A percentile compares a stretch with the other conserved stretches of the same genome.
These are phyloP conservation scores for Chloroceryle aenea DNA, from an alignment of 2,113 vertebrate genomes.

Conservation along the genomic window DNA sequence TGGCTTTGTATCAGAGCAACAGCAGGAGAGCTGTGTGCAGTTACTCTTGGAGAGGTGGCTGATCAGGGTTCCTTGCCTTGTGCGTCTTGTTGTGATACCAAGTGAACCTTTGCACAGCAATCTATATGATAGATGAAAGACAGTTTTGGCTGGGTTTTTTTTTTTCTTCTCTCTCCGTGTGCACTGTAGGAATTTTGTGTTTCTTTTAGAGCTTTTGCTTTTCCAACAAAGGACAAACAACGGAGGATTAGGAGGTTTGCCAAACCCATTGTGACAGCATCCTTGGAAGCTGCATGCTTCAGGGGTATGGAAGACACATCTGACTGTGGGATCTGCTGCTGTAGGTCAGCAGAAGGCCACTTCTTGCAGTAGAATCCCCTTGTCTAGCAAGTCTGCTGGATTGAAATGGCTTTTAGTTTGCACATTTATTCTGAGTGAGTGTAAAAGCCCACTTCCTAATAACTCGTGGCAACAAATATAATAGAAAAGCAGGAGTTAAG, in stretches of 20 bases:
- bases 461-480: background rate
- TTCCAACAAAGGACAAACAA: background rate
- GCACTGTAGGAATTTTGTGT: background rate
- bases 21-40: background rate
- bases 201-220: background rate
- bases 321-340: background rate
- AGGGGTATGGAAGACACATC: background rate
- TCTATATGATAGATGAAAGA: background rate
- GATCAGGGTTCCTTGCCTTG: background rate
- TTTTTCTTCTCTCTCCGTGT: background rate
- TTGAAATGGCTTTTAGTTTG: background rate
- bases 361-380: background rate
- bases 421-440: background rate
- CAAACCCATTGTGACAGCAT: background rate
- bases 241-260: background rate
- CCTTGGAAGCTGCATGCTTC: background rate
- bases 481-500: background rate
- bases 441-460: background rate
- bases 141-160: background rate
- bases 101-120: background rate
- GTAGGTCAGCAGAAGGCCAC: background rate
- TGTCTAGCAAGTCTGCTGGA: rapidly evolving
- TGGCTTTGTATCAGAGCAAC: background rate
- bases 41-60: background rate
- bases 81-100: background rate